Conservation (phyloP, 2,888 invertebrate genomes). For the Cylindroiulus punctatus region DNA sequence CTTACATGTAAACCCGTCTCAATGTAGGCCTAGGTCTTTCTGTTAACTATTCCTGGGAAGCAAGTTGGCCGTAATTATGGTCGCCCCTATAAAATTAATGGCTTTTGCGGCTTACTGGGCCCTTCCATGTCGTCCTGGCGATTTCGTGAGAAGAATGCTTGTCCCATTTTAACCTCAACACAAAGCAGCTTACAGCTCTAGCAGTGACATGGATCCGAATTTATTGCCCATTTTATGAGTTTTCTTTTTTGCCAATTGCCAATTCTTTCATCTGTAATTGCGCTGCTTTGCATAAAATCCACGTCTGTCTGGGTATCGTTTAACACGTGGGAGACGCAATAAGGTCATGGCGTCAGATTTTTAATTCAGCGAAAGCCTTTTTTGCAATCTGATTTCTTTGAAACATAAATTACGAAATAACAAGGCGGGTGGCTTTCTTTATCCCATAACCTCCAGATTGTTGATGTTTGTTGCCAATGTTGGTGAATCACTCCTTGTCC, state of each 20-base stretch:
- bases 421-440: no score
- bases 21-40: constrained; percentile 8
- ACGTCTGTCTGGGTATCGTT: neutral
- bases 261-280: neutral
- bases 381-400: neutral
- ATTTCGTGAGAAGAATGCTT: neutral
- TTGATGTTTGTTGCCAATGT: neutral
- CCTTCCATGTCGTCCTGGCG: neutral
- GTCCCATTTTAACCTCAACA: neutral
- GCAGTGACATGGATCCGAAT: neutral
- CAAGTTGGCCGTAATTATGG: neutral
- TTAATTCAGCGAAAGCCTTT: neutral
- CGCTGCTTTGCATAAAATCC: neutral
- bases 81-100: neutral
- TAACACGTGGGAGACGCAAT: neutral
- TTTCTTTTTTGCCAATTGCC: neutral
- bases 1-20: neutral
- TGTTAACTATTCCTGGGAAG: neutral
- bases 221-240: neutral
- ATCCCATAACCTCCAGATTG: neutral
- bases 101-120: neutral
- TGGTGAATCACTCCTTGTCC: neutral
- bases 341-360: neutral
- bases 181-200: neutral
- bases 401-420: neutral